Evolutionary conservation across 2,797 vertebrate species (phyloP).

Genomic region (Rhinichthys osculus): DNA sequence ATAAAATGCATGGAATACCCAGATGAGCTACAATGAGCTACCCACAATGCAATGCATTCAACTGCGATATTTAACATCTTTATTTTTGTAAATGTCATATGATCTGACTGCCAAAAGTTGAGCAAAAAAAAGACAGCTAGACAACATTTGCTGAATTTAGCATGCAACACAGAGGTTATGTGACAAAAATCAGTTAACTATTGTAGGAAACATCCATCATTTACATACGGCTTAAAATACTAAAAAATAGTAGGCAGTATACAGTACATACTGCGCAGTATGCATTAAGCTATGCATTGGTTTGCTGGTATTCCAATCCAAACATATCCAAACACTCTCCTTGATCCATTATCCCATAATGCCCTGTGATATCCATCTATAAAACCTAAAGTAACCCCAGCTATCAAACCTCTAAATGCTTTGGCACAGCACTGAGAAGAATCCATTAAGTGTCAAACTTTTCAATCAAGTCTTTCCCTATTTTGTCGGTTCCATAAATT

Average conservation of each 20-base stretch:
- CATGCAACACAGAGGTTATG: background rate
- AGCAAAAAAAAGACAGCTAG: background rate
- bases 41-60: background rate
- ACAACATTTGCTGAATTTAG: background rate
- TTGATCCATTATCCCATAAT: constrained; percentile 34
- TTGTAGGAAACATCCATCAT: background rate
- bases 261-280: background rate
- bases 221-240: background rate
- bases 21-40: background rate
- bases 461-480: constrained; percentile 16
- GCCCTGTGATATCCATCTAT: constrained; percentile 22
- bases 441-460: constrained; percentile 44
- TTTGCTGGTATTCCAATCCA: background rate
- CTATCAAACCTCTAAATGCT: constrained; percentile 39
- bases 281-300: background rate
- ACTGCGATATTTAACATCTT: background rate
- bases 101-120: background rate
- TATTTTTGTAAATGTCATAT: background rate
- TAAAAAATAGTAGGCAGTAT: background rate
- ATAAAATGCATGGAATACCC: background rate
- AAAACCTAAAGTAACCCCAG: constrained; percentile 6
- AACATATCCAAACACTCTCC: background rate
- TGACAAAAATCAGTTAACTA: background rate
- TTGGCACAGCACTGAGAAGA: constrained; percentile 33
- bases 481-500: constrained; percentile 24